A percentile compares a stretch with the other conserved stretches of the same genome.
Evolutionary conservation across 2,113 vertebrate genomes (phyloP).

Genomic region (Larimichthys polyactis): DNA sequence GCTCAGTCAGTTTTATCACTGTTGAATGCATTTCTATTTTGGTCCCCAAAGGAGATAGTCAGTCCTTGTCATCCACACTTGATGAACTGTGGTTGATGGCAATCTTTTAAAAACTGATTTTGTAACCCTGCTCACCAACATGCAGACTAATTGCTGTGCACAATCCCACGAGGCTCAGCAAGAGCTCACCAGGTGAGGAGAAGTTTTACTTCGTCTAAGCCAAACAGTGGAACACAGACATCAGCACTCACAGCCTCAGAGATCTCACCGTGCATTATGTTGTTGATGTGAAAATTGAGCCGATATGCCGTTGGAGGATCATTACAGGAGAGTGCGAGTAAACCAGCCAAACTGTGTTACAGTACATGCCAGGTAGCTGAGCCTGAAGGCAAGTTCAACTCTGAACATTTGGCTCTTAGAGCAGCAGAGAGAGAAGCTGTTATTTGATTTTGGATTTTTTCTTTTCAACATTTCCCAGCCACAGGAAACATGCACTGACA

Average conservation of each 20-base stretch:
- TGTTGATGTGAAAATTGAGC: slow-evolving; percentile 27
- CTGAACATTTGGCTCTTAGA: background rate
- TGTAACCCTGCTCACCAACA: background rate
- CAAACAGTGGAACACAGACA: slow-evolving; percentile 1
- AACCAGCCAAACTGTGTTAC: slow-evolving; percentile 4
- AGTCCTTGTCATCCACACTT: background rate
- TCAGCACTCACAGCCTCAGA: slow-evolving; percentile 5
- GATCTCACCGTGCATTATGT: background rate
- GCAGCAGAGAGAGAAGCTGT: background rate
- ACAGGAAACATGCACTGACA: background rate
- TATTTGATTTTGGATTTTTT: background rate
- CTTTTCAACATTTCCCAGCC: background rate
- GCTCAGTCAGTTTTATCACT: background rate
- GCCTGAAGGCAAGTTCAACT: slow-evolving; percentile 15
- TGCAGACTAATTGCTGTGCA: background rate
- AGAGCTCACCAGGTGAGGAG: background rate
- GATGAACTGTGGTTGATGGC: background rate
- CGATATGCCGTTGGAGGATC: background rate
- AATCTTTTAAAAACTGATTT: slow-evolving; percentile 7
- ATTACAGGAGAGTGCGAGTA: background rate
- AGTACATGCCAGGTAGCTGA: slow-evolving; percentile 13
- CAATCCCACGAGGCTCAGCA: background rate
- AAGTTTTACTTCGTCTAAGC: background rate
- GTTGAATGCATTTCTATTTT: background rate
- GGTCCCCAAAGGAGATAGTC: background rate